Conservation (phyloP, 2,797 vertebrate species). For the Oryzias dopingdopingensis region DNA sequence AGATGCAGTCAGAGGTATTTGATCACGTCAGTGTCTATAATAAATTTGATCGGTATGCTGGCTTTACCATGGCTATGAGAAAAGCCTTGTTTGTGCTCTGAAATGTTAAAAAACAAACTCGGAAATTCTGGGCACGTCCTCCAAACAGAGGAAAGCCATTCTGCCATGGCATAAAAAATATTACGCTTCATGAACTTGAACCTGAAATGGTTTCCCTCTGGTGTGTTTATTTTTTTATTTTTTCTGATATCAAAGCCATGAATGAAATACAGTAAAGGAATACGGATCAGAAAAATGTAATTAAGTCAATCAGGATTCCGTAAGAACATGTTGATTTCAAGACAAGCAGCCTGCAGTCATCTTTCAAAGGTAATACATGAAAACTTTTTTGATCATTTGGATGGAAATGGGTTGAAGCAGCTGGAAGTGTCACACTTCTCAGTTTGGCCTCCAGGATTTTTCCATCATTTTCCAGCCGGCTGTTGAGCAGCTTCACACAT, state of each 20-base stretch:
- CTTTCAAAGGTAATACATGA: no score
- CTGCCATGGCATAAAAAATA: background rate
- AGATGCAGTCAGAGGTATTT: constrained; percentile 1
- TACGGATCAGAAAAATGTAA: background rate
- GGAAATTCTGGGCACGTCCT: constrained; percentile 6
- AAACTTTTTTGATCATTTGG: no score
- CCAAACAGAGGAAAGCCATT: constrained; percentile 2
- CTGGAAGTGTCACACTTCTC: no score
- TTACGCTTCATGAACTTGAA: background rate
- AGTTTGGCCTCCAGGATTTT: no score
- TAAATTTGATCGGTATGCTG: constrained; percentile 7
- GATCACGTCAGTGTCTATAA: background rate
- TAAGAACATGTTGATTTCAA: background rate
- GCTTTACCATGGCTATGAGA: background rate
- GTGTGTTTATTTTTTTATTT: background rate
- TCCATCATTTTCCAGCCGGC: no score
- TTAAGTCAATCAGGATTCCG: background rate
- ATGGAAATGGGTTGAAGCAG: no score
- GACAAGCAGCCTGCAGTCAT: no score
- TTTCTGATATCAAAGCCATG: background rate
- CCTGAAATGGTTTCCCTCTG: background rate
- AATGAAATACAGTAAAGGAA: constrained; percentile 1
- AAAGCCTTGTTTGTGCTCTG: background rate
- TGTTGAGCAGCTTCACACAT: no score
- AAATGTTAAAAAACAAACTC: constrained; percentile 15